Evolutionary conservation across 2,797 vertebrate genomes (phyloP).

Genomic region (Bufotes viridis): DNA sequence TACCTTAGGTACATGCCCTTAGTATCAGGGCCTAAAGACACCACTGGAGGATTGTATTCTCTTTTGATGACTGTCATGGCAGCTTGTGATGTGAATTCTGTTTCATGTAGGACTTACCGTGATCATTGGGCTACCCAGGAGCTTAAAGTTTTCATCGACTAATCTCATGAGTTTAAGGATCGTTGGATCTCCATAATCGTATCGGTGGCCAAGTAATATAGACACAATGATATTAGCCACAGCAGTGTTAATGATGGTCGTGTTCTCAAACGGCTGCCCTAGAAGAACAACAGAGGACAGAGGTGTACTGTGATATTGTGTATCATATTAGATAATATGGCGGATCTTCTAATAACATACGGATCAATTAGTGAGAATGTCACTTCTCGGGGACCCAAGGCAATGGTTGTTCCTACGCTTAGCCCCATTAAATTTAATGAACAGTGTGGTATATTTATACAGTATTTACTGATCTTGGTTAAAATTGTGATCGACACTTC

Average conservation of each 20-base stretch:
- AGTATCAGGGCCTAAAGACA: too few relatives aligned
- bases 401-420: too few relatives aligned
- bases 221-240: conserved; percentile 41
- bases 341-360: too few relatives aligned
- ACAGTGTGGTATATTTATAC: too few relatives aligned
- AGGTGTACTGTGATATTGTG: background rate
- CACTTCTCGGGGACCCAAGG: too few relatives aligned
- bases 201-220: conserved; percentile 36
- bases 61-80: background rate
- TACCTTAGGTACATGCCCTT: too few relatives aligned
- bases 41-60: too few relatives aligned
- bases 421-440: too few relatives aligned
- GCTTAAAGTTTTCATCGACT: conserved; percentile 9
- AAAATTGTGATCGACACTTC: too few relatives aligned
- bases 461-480: too few relatives aligned
- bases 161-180: conserved; percentile 9
- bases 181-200: conserved; percentile 28
- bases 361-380: too few relatives aligned
- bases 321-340: background rate
- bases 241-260: background rate
- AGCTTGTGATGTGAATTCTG: background rate
- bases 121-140: conserved; percentile 22
- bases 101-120: background rate
- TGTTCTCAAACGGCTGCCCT: conserved; percentile 41
- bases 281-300: background rate